These are phyloP conservation scores for Semaprochilodus insignis DNA, from an alignment of 2,797 vertebrate species.

Conservation along the genomic window DNA sequence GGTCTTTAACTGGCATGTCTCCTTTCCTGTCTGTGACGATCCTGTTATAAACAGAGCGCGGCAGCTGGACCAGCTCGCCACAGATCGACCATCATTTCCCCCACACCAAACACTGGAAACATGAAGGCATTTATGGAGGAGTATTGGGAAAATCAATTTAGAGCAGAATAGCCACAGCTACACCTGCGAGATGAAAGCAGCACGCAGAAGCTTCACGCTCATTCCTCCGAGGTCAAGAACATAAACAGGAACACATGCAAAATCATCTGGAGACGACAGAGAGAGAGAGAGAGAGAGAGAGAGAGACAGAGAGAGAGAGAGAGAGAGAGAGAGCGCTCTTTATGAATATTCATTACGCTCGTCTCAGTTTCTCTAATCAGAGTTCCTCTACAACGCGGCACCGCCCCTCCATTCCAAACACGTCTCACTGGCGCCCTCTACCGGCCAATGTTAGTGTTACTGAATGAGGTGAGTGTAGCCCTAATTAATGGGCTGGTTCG, in stretches of 20 bases:
- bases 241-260: neutral
- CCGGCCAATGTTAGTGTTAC: neutral
- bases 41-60: neutral
- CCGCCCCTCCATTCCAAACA: neutral
- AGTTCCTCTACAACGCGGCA: neutral
- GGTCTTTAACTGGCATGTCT: conserved; percentile 56
- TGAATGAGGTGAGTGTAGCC: too few relatives aligned
- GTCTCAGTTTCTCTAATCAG: neutral
- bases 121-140: neutral
- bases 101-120: neutral
- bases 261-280: neutral
- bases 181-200: neutral
- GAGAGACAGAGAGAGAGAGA: too few relatives aligned
- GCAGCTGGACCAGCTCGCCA: neutral
- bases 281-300: too few relatives aligned
- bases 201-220: neutral
- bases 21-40: neutral
- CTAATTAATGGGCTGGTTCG: too few relatives aligned
- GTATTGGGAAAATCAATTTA: neutral
- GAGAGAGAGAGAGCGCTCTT: neutral
- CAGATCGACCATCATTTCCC: neutral
- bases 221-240: neutral
- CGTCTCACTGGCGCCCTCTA: conserved; percentile 13
- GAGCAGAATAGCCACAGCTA: neutral
- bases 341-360: neutral